Conservation (phyloP, 2,797 vertebrate genomes). For the Monodelphis domestica region DNA sequence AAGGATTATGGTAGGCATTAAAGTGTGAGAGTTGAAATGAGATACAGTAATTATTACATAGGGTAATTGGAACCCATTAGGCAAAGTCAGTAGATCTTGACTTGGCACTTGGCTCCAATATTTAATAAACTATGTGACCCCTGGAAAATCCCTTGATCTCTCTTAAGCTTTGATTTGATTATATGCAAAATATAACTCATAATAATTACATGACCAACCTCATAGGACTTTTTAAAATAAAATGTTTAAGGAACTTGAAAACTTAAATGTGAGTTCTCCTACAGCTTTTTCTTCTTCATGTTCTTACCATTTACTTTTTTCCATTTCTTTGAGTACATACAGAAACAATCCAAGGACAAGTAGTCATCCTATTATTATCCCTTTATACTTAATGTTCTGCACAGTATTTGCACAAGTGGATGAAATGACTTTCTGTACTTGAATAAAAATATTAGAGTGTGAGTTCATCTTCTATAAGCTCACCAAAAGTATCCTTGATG, state of each 20-base stretch:
- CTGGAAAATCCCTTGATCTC: neutral
- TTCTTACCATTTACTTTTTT: neutral
- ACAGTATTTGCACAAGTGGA: neutral
- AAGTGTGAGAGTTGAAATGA: neutral
- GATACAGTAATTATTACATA: neutral
- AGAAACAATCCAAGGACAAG: neutral
- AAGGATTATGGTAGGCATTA: neutral
- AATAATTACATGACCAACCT: neutral
- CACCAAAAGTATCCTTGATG: neutral
- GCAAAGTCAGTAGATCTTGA: neutral
- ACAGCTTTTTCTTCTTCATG: neutral
- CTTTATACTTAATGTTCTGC: neutral
- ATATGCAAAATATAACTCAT: neutral
- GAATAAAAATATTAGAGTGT: neutral
- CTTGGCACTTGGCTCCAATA: neutral
- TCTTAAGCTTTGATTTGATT: neutral
- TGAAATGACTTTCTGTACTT: neutral
- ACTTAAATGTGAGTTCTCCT: neutral
- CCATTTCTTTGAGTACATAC: neutral
- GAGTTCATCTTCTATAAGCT: neutral
- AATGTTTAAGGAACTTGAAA: neutral
- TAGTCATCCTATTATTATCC: neutral
- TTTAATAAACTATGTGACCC: neutral
- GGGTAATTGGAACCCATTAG: neutral
- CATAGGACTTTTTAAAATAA: neutral